phyloP scores from a whole-genome alignment of 2,888 invertebrate genomes.

The Petrophora chlorosata region DNA sequence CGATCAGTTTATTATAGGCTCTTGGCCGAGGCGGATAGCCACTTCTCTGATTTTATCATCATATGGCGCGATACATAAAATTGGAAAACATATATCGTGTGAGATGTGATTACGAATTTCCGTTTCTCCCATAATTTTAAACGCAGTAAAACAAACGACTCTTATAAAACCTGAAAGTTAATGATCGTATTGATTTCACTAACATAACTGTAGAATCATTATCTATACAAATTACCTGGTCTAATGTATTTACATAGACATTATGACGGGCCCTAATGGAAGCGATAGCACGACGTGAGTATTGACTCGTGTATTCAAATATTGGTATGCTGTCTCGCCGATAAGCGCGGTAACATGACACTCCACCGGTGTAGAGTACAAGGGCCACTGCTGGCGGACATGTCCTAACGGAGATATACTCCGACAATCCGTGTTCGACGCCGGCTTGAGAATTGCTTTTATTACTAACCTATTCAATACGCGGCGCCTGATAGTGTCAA shows the following conservation, averaged over 20 bases:
- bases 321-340: constrained; percentile 56
- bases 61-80: constrained; percentile 1
- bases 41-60: constrained; percentile 10
- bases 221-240: constrained; percentile 44
- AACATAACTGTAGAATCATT: constrained; percentile 30
- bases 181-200: constrained; percentile 24
- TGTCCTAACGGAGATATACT: constrained; percentile 23
- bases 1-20: constrained; percentile 1
- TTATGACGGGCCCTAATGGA: constrained; percentile 49
- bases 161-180: constrained; percentile 17
- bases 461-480: constrained; percentile 51
- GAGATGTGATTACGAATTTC: constrained; percentile 2
- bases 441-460: constrained; percentile 45
- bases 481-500: constrained; percentile 48
- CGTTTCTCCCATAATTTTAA: not conserved
- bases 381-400: constrained; percentile 39
- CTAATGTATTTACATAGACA: constrained; percentile 49
- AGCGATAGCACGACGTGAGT: constrained; percentile 44
- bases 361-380: constrained; percentile 48
- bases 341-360: constrained; percentile 65
- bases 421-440: constrained; percentile 37
- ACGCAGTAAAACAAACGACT: constrained; percentile 11
- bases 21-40: not conserved
- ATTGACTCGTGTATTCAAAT: constrained; percentile 64
- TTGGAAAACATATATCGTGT: constrained; percentile 4